Evolutionary conservation across 2,888 invertebrate genomes (phyloP), one percentile per base, ranked within the genome.

Genomic region (Tiliacea aurago): DNA sequence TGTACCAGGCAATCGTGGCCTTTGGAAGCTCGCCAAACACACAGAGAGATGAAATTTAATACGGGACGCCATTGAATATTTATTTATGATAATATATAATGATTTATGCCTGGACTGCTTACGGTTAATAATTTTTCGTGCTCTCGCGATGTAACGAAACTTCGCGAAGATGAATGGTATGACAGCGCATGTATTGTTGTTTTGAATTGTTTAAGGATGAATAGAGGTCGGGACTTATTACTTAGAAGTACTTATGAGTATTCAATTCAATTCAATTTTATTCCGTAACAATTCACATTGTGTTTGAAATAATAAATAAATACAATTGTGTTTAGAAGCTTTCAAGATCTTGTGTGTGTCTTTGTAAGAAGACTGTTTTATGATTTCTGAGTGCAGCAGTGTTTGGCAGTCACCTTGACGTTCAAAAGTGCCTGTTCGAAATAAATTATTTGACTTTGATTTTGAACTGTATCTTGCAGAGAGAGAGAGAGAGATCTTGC

Each of bases 61-160:
- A 94, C 94, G 91, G 79, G 86, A 88, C 91, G 87, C 91, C 92
- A 91, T 93, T 95, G 95, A 95, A 95, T 95, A 95, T 95, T 94
- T 95, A 95, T 95, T 95, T 95, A 95, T 95, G 95, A 92, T 95
- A 95, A 95, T 95, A 91, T 91, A 90, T 93, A 94, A 95, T 95
- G 95, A 95, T 95, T 95, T 95, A 95, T 95, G 92, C 92, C 89
- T 87, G 90, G 90, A 90, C 91, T 91, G 93, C 90, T 92, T 90
- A 91, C 90, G 89, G 91, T 91, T 94, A 92, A 93, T 94, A 93
- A 94, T 93, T 93, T 91, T 90, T 90, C 86, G 86, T 88, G 88
- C 85, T 86, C 85, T 83, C 81, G 65, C 78, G 79, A 80, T 76
- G 83, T 84, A 84, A 76, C 80, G 49, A 83, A 82, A 78, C 68